Evolutionary conservation across 2,797 vertebrate species (phyloP).

Genomic region (Clarias fuscus): DNA sequence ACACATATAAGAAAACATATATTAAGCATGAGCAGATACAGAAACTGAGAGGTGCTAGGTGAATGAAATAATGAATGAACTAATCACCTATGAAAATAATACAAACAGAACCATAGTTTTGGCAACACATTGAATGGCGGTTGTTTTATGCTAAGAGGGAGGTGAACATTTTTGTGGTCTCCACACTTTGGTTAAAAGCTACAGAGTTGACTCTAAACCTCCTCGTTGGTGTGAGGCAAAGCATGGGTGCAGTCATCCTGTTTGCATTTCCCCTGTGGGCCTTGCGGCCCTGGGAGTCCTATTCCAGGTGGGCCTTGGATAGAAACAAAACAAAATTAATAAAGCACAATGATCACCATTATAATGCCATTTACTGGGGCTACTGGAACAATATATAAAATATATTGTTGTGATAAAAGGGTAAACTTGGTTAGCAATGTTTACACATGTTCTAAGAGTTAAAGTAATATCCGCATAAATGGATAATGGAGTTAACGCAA

Average conservation of each 20-base stretch:
- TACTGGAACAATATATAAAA: not conserved
- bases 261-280: conserved; percentile 83
- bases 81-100: not conserved
- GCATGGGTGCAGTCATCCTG: conserved; percentile 83
- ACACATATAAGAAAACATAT: conserved; percentile 64
- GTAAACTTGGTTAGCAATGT: no score
- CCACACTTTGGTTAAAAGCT: not conserved
- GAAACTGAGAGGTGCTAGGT: not conserved
- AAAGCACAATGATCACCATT: not conserved
- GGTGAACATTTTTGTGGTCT: not conserved
- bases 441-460: no score
- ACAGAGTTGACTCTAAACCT: conserved; percentile 51
- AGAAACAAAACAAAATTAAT: conserved; percentile 29
- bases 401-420: no score
- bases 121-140: not conserved
- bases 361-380: not conserved
- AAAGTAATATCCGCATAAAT: no score
- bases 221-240: conserved; percentile 65
- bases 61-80: not conserved
- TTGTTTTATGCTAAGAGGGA: not conserved
- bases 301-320: conserved; percentile 74
- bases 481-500: no score
- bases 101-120: not conserved
- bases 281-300: conserved; percentile 78
- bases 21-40: conserved; percentile 40